Conservation (phyloP, 2,888 invertebrate species). For the Busseola fusca region DNA sequence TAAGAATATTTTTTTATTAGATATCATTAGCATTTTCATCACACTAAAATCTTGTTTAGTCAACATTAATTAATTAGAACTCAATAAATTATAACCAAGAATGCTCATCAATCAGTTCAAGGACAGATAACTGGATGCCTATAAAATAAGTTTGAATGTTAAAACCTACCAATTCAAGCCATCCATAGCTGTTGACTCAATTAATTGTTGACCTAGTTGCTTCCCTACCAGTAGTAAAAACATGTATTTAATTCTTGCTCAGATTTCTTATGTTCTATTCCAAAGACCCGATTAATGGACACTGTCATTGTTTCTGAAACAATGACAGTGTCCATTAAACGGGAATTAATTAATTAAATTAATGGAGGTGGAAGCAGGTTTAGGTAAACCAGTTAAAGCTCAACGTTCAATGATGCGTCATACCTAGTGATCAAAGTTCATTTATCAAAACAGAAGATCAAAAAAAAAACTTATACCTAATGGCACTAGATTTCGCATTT, state of each 20-base stretch:
- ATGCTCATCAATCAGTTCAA: background rate
- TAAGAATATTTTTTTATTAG: background rate
- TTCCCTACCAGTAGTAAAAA: background rate
- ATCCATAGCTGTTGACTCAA: background rate
- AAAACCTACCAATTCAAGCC: background rate
- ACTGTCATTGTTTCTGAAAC: background rate
- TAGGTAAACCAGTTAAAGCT: background rate
- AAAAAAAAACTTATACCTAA: background rate
- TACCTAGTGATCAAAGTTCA: background rate
- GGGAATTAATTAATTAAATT: no score
- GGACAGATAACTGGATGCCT: background rate
- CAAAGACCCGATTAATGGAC: background rate
- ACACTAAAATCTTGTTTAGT: slow-evolving; percentile 3
- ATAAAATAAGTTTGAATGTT: background rate
- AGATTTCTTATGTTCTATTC: background rate
- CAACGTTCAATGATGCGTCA: background rate
- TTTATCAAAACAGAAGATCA: background rate
- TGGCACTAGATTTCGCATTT: background rate
- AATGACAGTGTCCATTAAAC: background rate
- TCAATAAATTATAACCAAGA: slow-evolving; percentile 1
- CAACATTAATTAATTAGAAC: background rate
- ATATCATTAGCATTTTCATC: slow-evolving; percentile 18
- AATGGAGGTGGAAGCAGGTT: no score
- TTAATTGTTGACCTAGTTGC: background rate
- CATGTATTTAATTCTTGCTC: background rate